These are phyloP conservation scores for Gryllus longicercus DNA, from an alignment of 2,888 invertebrate genomes.

Conservation along the genomic window DNA sequence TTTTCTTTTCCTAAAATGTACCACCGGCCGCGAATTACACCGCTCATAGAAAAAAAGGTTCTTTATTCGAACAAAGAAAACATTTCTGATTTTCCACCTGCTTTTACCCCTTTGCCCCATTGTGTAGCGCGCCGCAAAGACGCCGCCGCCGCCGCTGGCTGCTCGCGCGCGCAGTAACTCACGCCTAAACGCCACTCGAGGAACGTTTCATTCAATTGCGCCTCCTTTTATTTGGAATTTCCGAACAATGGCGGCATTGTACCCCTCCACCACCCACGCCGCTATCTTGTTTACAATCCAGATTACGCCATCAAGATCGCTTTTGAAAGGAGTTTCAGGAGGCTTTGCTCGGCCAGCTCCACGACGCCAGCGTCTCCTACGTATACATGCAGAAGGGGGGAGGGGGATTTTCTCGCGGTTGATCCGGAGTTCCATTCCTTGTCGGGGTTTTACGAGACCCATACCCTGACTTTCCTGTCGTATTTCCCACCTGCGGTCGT, in stretches of 20 bases:
- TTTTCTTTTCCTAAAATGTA: too few species aligned
- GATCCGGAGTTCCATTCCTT: too few species aligned
- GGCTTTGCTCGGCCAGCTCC: not conserved
- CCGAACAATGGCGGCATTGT: not conserved
- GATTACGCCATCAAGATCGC: not conserved
- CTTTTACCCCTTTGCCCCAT: too few species aligned
- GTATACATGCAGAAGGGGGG: too few species aligned
- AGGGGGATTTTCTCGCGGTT: too few species aligned
- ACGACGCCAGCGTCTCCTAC: too few species aligned
- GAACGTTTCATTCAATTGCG: not conserved
- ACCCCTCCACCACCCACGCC: not conserved
- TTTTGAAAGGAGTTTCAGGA: not conserved
- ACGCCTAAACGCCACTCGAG: not conserved
- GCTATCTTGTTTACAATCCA: slow-evolving; percentile 2
- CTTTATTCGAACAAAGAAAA: too few species aligned
- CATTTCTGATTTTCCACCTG: too few species aligned
- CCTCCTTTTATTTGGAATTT: not conserved
- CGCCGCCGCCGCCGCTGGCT: too few species aligned
- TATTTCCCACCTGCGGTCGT: slow-evolving; percentile 17
- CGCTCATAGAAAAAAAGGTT: too few species aligned
- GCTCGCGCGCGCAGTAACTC: not conserved
- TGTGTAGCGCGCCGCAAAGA: too few species aligned
- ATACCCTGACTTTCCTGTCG: not conserved
- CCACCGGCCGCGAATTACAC: too few species aligned
- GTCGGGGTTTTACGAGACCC: not conserved